These are phyloP conservation scores for Coturnix japonica DNA, from an alignment of 2,113 vertebrate species.

Conservation along the genomic window DNA sequence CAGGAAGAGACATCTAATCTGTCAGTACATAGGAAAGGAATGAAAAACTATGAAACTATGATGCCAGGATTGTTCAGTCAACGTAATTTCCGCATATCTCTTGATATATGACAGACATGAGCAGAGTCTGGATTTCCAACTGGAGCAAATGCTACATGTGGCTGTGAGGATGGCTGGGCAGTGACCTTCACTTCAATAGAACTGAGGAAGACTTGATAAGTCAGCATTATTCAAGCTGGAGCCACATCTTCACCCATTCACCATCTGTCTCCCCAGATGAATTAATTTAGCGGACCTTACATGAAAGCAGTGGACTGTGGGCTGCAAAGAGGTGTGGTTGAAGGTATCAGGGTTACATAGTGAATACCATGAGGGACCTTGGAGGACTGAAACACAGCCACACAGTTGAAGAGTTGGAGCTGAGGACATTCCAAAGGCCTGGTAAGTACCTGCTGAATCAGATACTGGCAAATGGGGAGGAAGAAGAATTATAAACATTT, in stretches of 20 bases:
- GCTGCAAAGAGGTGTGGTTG: neutral
- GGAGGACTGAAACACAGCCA: neutral
- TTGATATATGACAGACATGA: neutral
- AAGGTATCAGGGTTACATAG: neutral
- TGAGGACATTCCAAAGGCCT: neutral
- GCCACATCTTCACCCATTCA: neutral
- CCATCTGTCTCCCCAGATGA: neutral
- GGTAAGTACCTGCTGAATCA: neutral
- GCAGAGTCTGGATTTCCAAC: neutral
- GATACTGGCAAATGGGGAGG: neutral
- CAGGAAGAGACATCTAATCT: neutral
- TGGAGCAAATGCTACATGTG: neutral
- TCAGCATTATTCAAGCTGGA: rapidly evolving
- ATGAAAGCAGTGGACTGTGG: neutral
- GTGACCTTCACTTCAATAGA: neutral
- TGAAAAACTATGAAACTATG: neutral
- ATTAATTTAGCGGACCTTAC: neutral
- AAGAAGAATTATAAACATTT: neutral
- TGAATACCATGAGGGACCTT: neutral
- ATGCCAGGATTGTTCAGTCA: neutral
- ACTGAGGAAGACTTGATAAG: neutral
- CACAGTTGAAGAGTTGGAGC: neutral
- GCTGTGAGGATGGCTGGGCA: neutral
- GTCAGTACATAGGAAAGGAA: neutral
- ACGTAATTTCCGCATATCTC: neutral